These are phyloP conservation scores for Drosophila fulvimacula DNA, from an alignment of 2,888 invertebrate species.

Conservation along the genomic window DNA sequence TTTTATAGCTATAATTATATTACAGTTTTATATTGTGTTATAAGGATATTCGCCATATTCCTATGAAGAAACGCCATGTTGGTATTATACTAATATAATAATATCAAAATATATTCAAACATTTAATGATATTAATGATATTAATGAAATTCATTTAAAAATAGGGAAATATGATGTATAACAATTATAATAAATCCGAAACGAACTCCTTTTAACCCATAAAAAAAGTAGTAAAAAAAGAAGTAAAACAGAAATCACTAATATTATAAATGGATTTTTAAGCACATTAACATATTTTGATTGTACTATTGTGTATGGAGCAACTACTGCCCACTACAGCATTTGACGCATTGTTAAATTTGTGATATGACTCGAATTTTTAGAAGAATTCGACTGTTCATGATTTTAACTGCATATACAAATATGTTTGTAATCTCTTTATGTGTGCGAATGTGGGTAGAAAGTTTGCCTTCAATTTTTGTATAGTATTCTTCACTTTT, in stretches of 20 bases:
- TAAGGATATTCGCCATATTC: no score
- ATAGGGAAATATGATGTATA: not conserved
- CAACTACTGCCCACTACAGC: conserved; percentile 1
- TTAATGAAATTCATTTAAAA: no score
- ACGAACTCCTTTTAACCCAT: not conserved
- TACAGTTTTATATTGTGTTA: no score
- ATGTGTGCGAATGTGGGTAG: conserved; percentile 13
- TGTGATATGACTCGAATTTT: conserved; percentile 23
- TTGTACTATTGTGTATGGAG: conserved; percentile 5
- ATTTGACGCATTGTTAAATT: conserved; percentile 35
- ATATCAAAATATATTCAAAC: no score
- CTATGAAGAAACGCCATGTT: no score
- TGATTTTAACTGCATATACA: conserved; percentile 15
- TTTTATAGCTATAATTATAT: no score
- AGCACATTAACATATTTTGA: conserved; percentile 4
- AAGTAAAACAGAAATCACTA: not conserved
- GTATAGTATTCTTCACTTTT: conserved; percentile 3
- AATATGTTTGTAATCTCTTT: conserved; percentile 15
- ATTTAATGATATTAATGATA: no score
- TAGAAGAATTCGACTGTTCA: conserved; percentile 4
- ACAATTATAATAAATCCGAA: no score
- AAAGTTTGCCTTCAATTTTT: conserved; percentile 9
- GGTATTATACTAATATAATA: no score
- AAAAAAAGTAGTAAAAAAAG: no score
- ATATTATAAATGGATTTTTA: no score